phyloP scores from a whole-genome alignment of 2,888 invertebrate genomes.

The Campoletis raptor region DNA sequence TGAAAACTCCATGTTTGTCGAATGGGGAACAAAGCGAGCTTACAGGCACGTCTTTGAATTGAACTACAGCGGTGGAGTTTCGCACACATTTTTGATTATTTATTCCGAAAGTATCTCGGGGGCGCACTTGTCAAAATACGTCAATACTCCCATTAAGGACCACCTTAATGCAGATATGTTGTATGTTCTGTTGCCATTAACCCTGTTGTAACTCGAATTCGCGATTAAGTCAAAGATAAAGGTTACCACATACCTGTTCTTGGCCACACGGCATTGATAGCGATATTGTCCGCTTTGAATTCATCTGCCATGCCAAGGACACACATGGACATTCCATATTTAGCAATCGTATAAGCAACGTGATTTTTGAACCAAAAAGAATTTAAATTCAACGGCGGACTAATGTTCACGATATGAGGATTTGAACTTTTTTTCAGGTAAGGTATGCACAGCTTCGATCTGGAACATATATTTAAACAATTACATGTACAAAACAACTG shows the following conservation, averaged over 20 bases:
- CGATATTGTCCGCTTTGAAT: slow-evolving; percentile 92
- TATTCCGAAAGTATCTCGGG: slow-evolving; percentile 21
- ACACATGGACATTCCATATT: slow-evolving; percentile 99
- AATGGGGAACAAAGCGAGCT: too few relatives aligned
- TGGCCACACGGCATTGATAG: slow-evolving; percentile 99
- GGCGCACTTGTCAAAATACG: slow-evolving; percentile 26
- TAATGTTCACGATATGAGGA: slow-evolving; percentile 97
- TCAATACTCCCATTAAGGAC: slow-evolving; percentile 18
- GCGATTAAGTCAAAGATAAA: background rate
- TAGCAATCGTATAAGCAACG: slow-evolving; percentile 99
- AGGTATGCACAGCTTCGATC: slow-evolving; percentile 96
- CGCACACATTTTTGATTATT: slow-evolving; percentile 35
- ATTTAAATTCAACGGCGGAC: slow-evolving; percentile 96
- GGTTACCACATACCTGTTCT: slow-evolving; percentile 89
- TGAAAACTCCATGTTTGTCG: too few relatives aligned
- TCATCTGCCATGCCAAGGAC: slow-evolving; percentile 99
- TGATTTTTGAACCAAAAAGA: slow-evolving; percentile 96
- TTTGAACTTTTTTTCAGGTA: slow-evolving; percentile 94
- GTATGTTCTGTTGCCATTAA: too few relatives aligned
- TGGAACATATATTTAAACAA: slow-evolving; percentile 83
- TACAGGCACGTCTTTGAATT: slow-evolving; percentile 16
- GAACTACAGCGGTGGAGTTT: slow-evolving; percentile 16
- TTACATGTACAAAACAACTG: background rate
- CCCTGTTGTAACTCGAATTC: background rate
- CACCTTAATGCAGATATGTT: background rate